These are phyloP conservation scores for Phalacrocorax aristotelis DNA, from an alignment of 2,113 vertebrate species.

Conservation along the genomic window DNA sequence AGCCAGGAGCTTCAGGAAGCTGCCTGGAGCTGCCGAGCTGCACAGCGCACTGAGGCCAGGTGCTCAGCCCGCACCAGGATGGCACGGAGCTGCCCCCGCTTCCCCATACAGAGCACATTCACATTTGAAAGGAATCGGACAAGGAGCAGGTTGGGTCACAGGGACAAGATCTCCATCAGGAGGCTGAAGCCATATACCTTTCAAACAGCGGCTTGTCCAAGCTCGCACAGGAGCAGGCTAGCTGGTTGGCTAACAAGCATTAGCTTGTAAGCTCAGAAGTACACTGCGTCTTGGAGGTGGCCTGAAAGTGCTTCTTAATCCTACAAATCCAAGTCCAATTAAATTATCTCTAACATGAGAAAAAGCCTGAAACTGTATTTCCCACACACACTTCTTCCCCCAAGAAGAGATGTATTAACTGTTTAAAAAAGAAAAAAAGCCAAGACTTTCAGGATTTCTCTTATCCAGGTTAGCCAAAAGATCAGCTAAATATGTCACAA, in stretches of 20 bases:
- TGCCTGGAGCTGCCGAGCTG: not conserved
- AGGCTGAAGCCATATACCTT: not conserved
- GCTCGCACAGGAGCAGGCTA: not conserved
- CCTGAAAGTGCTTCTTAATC: not conserved
- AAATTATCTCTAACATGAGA: not conserved
- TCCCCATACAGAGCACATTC: not conserved
- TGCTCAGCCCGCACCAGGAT: rapidly evolving
- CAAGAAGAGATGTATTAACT: not conserved
- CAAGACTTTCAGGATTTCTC: not conserved
- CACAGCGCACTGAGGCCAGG: rapidly evolving
- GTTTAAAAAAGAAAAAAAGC: not conserved
- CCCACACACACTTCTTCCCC: not conserved
- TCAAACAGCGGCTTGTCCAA: not conserved
- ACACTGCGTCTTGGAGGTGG: not conserved
- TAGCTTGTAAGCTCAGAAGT: not conserved
- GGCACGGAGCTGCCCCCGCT: not conserved
- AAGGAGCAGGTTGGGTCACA: not conserved
- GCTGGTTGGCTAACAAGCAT: not conserved
- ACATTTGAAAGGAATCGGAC: not conserved
- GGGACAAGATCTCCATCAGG: not conserved
- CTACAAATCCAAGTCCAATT: not conserved
- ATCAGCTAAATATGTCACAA: not conserved
- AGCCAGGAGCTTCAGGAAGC: not conserved
- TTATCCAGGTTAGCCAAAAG: not conserved
- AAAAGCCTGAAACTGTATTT: not conserved